These are phyloP conservation scores for Neotoxoptera formosana DNA, from an alignment of 1,140 invertebrate genomes.

Conservation along the genomic window DNA sequence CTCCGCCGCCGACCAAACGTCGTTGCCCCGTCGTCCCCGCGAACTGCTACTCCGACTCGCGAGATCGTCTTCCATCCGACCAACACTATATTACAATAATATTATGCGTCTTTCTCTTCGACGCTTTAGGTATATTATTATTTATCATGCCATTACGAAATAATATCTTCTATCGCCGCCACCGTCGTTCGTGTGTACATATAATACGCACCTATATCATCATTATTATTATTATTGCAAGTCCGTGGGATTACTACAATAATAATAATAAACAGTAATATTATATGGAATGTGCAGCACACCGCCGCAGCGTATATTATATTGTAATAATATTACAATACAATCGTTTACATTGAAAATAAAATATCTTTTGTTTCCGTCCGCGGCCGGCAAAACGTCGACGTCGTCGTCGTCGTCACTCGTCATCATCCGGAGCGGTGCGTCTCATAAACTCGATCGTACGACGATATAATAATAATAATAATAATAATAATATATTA, in stretches of 20 bases:
- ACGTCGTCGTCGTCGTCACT: neutral
- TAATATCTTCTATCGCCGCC: neutral
- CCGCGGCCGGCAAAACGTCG: neutral
- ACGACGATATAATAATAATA: neutral
- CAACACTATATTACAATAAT: neutral
- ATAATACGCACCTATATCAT: slow-evolving; percentile 9
- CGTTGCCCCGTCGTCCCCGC: neutral
- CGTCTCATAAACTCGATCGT: neutral
- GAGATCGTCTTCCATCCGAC: slow-evolving; percentile 7
- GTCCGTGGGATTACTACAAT: neutral
- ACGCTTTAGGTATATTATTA: neutral
- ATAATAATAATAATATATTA: too few relatives aligned
- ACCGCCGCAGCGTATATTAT: neutral
- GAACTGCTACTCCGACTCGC: neutral
- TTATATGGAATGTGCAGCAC: neutral
- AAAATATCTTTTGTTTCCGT: neutral
- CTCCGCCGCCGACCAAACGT: neutral
- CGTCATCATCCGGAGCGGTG: too few relatives aligned
- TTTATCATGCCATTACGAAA: slow-evolving; percentile 27
- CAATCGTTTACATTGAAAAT: neutral
- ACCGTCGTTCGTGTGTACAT: neutral
- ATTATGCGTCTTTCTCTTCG: neutral
- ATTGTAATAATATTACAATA: neutral
- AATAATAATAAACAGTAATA: neutral
- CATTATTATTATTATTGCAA: neutral